Conservation (phyloP, 2,888 invertebrate genomes). For the Schizotus pectinicornis region DNA sequence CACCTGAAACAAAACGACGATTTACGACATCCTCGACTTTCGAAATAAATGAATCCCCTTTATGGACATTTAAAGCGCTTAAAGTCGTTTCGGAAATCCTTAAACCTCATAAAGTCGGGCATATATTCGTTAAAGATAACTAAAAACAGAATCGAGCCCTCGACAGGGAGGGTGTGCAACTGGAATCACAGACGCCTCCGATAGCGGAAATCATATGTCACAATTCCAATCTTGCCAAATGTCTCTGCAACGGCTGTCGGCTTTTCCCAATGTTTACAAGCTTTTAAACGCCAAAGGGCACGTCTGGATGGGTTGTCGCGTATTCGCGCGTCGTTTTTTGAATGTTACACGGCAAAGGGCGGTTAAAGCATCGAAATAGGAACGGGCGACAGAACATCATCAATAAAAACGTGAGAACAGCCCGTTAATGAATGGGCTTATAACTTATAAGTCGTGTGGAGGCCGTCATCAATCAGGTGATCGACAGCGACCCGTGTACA, state of each 20-base stretch:
- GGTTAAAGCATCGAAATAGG: too few relatives aligned
- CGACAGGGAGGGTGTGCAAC: not conserved
- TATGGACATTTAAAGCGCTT: constrained; percentile 32
- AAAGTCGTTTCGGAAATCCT: constrained; percentile 48
- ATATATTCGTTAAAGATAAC: constrained; percentile 42
- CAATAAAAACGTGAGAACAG: constrained; percentile 38
- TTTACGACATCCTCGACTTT: constrained; percentile 25
- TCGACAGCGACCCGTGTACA: constrained; percentile 40
- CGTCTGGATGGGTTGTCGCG: not conserved
- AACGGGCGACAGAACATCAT: too few relatives aligned
- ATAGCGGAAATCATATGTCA: constrained; percentile 40
- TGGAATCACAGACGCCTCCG: constrained; percentile 25
- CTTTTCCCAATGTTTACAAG: constrained; percentile 22
- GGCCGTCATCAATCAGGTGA: constrained; percentile 44
- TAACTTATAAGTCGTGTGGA: constrained; percentile 33
- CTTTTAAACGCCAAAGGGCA: constrained; percentile 18
- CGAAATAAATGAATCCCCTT: constrained; percentile 5
- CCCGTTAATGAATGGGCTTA: constrained; percentile 40
- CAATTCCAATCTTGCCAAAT: constrained; percentile 39
- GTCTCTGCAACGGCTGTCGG: constrained; percentile 5
- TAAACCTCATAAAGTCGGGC: constrained; percentile 43
- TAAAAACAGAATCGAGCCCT: constrained; percentile 38
- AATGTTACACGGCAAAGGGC: too few relatives aligned
- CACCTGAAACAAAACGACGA: constrained; percentile 12
- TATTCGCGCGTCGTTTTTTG: not conserved